Evolutionary conservation across 1,140 invertebrate genomes (phyloP), one percentile per base, ranked within the genome.

Genomic region (Dendroctonus ponderosae): DNA sequence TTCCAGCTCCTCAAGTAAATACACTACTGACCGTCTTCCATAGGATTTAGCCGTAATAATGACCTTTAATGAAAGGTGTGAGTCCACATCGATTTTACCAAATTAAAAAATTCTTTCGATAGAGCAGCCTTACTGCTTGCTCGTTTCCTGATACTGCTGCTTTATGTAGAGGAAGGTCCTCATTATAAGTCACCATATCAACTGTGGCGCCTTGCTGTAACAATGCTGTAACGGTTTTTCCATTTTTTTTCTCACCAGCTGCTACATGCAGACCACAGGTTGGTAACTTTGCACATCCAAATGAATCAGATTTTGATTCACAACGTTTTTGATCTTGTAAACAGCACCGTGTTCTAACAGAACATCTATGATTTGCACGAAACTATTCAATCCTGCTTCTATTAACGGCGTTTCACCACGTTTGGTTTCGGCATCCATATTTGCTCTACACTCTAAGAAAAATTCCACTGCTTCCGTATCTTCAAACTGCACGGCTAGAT

Each of bases 361-460:
- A 6, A 69, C 46, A 12, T 69, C 44, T 7, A 71, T 7, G 3
- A 66, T 57, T 9, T 63, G 14, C 8, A 39, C 2, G 7, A 37
- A 43, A n/a, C 42, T 43, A 42, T 38, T 43, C 57, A 57, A 54
- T 14, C 63, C 51, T 5, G 70, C 67, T 6, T 60, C 15, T 42
- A 67, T 58, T 42, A 69, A 7, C 5, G 70, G 64, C 12, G 62
- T 66, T 42, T 67, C 53, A 6, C 56, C 54, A 38, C 40, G 60
- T 57, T 73, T 42, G 85, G 85, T 48, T 73, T 78, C 77, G 50
- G 79, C 74, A 71, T 83, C 71, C 40, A 79, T 72, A 71, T 84
- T 81, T 11, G 89, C 89, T 42, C 86, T 85, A 72, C 82, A 74
- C 26, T 79, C 79, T 0, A 91, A 76, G 4, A 92, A 79, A 58